A percentile compares a stretch with the other conserved stretches of the same genome.
Evolutionary conservation across 1,140 invertebrate species (phyloP).

Genomic region (Tribolium madens): DNA sequence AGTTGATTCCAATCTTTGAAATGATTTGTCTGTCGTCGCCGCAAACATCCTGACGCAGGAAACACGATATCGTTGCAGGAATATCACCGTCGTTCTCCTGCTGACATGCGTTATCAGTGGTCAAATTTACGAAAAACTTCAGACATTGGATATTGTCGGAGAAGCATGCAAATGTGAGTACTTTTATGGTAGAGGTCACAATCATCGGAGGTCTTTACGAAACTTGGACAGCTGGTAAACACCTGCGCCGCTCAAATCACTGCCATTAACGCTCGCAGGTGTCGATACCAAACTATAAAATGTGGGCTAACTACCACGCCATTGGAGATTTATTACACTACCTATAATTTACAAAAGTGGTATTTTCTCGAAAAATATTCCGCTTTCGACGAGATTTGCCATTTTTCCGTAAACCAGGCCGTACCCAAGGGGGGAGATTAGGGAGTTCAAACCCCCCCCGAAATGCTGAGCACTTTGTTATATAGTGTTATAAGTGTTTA

Average conservation of each 20-base stretch:
- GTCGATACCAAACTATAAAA: slow-evolving; percentile 32
- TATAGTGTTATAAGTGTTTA: too few relatives aligned
- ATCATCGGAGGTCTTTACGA: slow-evolving; percentile 14
- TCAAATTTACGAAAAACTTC: slow-evolving; percentile 11
- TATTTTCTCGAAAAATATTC: not conserved
- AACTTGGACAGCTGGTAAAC: slow-evolving; percentile 30
- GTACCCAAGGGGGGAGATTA: too few relatives aligned
- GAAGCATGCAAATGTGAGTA: not conserved
- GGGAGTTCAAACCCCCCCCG: too few relatives aligned
- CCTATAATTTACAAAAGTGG: slow-evolving; percentile 30
- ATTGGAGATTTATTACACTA: slow-evolving; percentile 17
- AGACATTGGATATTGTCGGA: not conserved
- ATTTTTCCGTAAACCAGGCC: too few relatives aligned
- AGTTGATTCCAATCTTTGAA: not conserved
- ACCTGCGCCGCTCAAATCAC: slow-evolving; percentile 33
- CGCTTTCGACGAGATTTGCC: not conserved
- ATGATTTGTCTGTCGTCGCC: not conserved
- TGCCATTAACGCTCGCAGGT: slow-evolving; percentile 34
- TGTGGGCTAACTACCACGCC: slow-evolving; percentile 25
- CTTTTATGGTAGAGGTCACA: slow-evolving; percentile 19
- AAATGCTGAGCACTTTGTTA: too few relatives aligned
- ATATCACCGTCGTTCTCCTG: not conserved
- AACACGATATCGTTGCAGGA: slow-evolving; percentile 10
- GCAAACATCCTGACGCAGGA: slow-evolving; percentile 1
- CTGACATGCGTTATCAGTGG: slow-evolving; percentile 8